Base-by-base conservation (phyloP, 2,797 vertebrate genomes). In the Dendrocincla tyrannina region DNA sequence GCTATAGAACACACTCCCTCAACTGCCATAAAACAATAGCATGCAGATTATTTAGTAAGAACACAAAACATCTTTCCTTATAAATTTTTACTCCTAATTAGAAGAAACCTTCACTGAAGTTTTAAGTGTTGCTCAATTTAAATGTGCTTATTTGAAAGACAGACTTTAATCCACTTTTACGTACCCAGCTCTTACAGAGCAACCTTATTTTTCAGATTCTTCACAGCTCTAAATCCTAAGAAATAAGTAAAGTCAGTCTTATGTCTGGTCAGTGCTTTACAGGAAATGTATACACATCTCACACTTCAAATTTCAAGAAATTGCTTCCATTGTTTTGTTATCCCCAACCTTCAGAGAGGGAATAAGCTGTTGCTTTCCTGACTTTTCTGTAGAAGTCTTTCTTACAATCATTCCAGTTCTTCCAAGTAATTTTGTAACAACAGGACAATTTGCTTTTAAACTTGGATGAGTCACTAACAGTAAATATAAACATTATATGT, bases 1-100 rank as follows among this genome's bases (percentile, higher is more conserved):
- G 99, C 99, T 32, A 99, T 98, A 8, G 98, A 91, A 76, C 99
- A 99, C 60, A 99, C 98, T 3, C 99, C 99, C 37, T 99, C 99
- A 97, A 99, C 99, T 99, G 97, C 60, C 20, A 47, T 37, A 91
- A 75, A 92, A 93, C 18, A 88, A 89, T 2, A 81, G 39, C 10
- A 93, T 18, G 35, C 11, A 81, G 13, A 64, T 93, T 86, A 85
- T 39, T 95, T 84, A 58, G 30, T n/a, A 17, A 89, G 35, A 90
- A 92, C 12, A 56, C 0, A 66, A 13, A 82, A 67, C 7, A 76
- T 14, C 7, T 74, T 85, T 84, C 72, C 83, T 80, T 72, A 28
- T 39, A 89, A 41, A n/a, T 63, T 64, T 33, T 74, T 76, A 41
- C 8, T 56, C 19, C 41, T 68, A 44, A 46, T 39, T 77, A 60